Base-by-base conservation (phyloP, 2,888 invertebrate species). In the Papilio protenor region DNA sequence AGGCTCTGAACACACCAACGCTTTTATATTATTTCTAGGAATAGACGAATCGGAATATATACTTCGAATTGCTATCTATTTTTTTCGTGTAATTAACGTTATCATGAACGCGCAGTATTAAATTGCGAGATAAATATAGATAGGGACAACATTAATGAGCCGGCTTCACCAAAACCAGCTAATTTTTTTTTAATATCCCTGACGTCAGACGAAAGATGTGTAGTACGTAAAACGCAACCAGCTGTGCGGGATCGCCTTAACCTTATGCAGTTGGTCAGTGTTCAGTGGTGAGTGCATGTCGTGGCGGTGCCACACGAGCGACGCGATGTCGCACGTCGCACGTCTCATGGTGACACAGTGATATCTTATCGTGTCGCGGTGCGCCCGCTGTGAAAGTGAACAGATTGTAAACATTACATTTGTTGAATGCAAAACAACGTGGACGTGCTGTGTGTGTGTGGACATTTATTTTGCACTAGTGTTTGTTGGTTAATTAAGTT, bases 1-100 rank as follows among this genome's bases (percentile, higher is more conserved):
- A 81, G 77, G 82, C 3, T 73, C 77, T 52, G 33, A 33, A 70
- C 77, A 83, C 80, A 84, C 82, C 79, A 72, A 18, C 47, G 23
- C 23, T n/a, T 45, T 45, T 64, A 64, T 18, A n/a, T 66, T 66
- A n/a, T n/a, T 66, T 10, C 27, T 61, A 14, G 59, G 23, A 59
- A 23, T 14, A 12, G 40, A 23, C 14, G 21, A 4, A 11, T 14
- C 14, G 4, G 21, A 16, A 59, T 59, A 27, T 27, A 33, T 61
- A 18, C 27, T 5, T 27, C 27, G 23, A 59, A 59, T 59, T 18
- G 27, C 16, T 27, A 33, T 5, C 6, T 61, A 14, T 33, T 12
- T 27, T 61, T 27, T 61, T 27, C 57, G 8, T 21, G 12, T 2
- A 59, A 49, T 49, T 49, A 49, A 12, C 12, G 23, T 12, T 59